Evolutionary conservation across 2,888 invertebrate species (phyloP).

Genomic region (Conops quadrifasciatus): DNA sequence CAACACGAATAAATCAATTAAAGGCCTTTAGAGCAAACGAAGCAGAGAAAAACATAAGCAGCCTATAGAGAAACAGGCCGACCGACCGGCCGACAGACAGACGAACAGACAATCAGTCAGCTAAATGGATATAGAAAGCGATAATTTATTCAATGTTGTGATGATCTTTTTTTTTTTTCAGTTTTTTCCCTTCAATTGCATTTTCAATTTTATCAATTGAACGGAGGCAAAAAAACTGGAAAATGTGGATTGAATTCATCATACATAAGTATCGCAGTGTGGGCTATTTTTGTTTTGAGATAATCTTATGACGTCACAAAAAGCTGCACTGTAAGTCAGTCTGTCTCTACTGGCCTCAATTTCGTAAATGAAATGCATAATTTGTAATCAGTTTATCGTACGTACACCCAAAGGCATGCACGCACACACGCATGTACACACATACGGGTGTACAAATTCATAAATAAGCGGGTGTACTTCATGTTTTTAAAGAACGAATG

Average conservation of each 20-base stretch:
- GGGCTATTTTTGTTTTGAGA: neutral
- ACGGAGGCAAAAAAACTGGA: neutral
- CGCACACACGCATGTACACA: no score
- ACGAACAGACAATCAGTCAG: conserved; percentile 7
- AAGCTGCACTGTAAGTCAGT: neutral
- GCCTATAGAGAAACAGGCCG: neutral
- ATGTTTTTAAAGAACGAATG: no score
- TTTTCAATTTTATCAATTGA: no score
- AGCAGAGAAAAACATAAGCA: neutral
- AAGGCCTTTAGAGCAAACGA: neutral
- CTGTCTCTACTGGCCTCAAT: neutral
- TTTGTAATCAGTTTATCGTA: no score
- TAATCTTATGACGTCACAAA: neutral
- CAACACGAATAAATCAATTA: conserved; percentile 1
- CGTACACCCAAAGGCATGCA: no score
- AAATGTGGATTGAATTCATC: no score
- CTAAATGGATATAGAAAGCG: neutral
- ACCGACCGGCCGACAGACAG: conserved; percentile 2
- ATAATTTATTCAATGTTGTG: conserved; percentile 18
- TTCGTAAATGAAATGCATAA: no score
- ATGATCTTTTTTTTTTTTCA: neutral
- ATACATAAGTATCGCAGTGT: no score
- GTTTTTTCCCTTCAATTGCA: neutral
- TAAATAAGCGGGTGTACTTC: no score
- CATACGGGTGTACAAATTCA: no score